phyloP scores from a whole-genome alignment of 2,797 vertebrate genomes.

The Tolypeutes matacus region DNA sequence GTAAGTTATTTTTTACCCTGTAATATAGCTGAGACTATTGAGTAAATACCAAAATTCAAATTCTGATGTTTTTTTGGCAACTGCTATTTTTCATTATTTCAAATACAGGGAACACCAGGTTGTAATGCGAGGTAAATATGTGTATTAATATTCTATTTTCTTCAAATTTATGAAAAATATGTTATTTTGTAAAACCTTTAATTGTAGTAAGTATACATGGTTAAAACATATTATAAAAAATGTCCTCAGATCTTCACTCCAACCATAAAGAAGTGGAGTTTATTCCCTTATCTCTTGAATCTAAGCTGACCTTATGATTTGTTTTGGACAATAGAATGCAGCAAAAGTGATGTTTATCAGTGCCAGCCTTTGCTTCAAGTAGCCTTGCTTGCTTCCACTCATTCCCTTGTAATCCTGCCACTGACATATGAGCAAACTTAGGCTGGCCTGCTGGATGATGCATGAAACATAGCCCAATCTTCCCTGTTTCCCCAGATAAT shows the following conservation, averaged over 20 bases:
- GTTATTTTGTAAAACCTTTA: neutral
- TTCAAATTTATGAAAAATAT: constrained; percentile 19
- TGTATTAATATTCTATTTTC: neutral
- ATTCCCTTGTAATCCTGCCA: neutral
- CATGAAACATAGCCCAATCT: neutral
- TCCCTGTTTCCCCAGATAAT: neutral
- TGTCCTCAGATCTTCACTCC: neutral
- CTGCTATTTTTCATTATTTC: neutral
- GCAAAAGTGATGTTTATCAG: neutral
- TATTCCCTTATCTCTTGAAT: neutral
- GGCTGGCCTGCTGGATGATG: neutral
- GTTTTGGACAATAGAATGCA: neutral
- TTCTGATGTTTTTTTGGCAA: neutral
- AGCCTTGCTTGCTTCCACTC: neutral
- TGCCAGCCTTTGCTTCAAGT: neutral
- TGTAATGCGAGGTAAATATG: neutral
- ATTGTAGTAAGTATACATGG: neutral
- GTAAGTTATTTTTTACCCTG: neutral
- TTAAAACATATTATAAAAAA: neutral
- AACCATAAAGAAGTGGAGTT: neutral
- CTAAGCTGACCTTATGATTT: neutral
- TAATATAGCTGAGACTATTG: neutral
- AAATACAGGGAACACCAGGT: neutral
- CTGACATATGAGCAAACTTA: neutral
- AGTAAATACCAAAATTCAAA: neutral